Evolutionary conservation across 2,888 invertebrate genomes (phyloP).

Genomic region (Imbricaverruca yamaguchii): DNA sequence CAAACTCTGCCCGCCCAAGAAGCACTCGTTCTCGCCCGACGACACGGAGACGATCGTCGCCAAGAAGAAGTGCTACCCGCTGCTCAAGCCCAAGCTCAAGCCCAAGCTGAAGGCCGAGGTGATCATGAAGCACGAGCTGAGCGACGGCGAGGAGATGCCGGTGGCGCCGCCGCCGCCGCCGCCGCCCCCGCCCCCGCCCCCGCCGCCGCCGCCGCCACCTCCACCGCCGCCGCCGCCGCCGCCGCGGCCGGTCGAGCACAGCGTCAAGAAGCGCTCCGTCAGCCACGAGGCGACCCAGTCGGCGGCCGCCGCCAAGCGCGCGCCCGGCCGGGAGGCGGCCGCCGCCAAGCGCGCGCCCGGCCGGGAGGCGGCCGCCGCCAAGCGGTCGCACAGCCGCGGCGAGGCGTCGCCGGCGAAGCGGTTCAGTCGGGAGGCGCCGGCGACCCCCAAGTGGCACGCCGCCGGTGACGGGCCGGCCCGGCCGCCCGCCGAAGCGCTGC

Average conservation of each 20-base stretch:
- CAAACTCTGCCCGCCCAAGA: constrained; percentile 72
- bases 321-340: too few species aligned
- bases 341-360: neutral
- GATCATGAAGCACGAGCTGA: neutral
- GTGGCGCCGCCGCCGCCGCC: constrained; percentile 2
- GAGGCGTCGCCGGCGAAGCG: neutral
- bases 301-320: too few species aligned
- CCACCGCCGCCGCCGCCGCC: too few species aligned
- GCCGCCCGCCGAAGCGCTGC: neutral
- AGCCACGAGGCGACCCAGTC: neutral
- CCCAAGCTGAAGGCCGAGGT: constrained; percentile 25
- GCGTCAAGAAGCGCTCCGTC: neutral
- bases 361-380: neutral
- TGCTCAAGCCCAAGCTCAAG: constrained; percentile 23
- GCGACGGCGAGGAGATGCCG: neutral
- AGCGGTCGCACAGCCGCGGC: neutral
- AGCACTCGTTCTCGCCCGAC: constrained; percentile 54
- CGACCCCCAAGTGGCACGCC: too few species aligned
- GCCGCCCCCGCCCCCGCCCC: neutral
- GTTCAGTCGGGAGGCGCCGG: too few species aligned
- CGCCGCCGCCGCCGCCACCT: neutral
- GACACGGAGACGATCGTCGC: constrained; percentile 70
- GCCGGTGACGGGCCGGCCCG: too few species aligned
- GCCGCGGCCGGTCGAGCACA: too few species aligned
- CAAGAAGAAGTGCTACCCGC: constrained; percentile 52